Evolutionary conservation across 1,140 invertebrate species (phyloP), one percentile per base, ranked within the genome.

Genomic region (Drosophila elegans): DNA sequence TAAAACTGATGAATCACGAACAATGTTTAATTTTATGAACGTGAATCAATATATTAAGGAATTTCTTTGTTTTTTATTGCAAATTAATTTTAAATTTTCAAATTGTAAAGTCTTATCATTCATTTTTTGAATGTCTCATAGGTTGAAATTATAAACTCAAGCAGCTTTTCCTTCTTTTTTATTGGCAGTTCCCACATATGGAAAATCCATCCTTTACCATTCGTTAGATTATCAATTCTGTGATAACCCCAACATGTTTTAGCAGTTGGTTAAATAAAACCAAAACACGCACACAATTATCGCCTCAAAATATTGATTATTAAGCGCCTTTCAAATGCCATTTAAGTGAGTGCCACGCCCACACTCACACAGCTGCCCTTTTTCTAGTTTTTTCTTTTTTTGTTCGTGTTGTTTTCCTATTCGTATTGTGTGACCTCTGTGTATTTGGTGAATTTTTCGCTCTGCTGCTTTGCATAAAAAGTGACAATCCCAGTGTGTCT

Each of bases 291-390:
- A 80, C 84, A 77, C 84, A 89, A 88, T 89, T 88, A 84, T 88
- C 84, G 74, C 76, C 84, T 77, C 49, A 78, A 84, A 84, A 79
- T 88, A 88, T 88, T 88, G 84, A 88, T 88, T 88, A 88, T 89
- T 84, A 89, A 78, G 84, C 76, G 77, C 68, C 80, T 80, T 84
- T 80, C 56, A 54, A 86, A 86, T 72, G 59, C 48, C 71, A 60
- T 81, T 86, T 75, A 67, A 77, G 67, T 53, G 27, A 52, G 16
- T 32, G 41, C 34, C 41, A 44, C 68, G 46, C 56, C 29, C 13
- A 21, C 46, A 25, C 34, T 7, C 5, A 12, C 38, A 44, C 11
- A 13, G 27, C 38, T 27, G 11, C n/a, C 48, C 3, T 10, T 9
- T 39, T 69, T 78, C 61, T 88, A 71, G 57, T 81, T 85, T 68